phyloP scores from a whole-genome alignment of 2,797 vertebrate genomes.

The Cuniculus paca region DNA sequence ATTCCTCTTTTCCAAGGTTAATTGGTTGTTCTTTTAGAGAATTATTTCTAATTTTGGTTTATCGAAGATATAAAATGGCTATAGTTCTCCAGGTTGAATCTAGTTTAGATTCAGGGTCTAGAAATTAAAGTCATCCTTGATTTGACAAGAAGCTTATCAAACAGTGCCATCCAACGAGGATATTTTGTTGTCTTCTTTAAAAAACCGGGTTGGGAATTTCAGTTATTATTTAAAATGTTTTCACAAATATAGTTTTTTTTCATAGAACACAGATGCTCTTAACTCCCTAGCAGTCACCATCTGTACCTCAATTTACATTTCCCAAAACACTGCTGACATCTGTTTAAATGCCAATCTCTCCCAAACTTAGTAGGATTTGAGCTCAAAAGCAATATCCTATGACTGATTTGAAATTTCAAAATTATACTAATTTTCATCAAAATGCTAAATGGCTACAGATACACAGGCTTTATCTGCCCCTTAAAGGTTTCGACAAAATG shows the following conservation, averaged over 20 bases:
- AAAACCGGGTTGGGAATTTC: slow-evolving; percentile 78
- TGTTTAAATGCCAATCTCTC: slow-evolving; percentile 82
- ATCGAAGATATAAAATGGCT: background rate
- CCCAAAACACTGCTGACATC: slow-evolving; percentile 81
- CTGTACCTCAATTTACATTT: slow-evolving; percentile 86
- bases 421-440: slow-evolving; percentile 72
- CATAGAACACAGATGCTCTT: slow-evolving; percentile 86
- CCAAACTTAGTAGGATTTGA: slow-evolving; percentile 76
- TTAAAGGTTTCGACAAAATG: slow-evolving; percentile 48
- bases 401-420: slow-evolving; percentile 81
- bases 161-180: slow-evolving; percentile 77
- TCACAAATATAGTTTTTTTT: slow-evolving; percentile 82
- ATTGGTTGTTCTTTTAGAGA: slow-evolving; percentile 54
- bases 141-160: slow-evolving; percentile 75
- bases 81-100: slow-evolving; percentile 48
- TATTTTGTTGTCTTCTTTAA: slow-evolving; percentile 76
- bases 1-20: slow-evolving; percentile 43
- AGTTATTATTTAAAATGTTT: slow-evolving; percentile 85
- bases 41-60: slow-evolving; percentile 52
- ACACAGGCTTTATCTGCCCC: background rate
- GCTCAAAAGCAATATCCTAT: slow-evolving; percentile 73
- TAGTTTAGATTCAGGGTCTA: slow-evolving; percentile 52
- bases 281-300: slow-evolving; percentile 84
- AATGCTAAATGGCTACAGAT: slow-evolving; percentile 65
- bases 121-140: slow-evolving; percentile 65